These are phyloP conservation scores for Arbacia lixula DNA, from an alignment of 53 echinoderm and acorn worm species.

Conservation along the genomic window DNA sequence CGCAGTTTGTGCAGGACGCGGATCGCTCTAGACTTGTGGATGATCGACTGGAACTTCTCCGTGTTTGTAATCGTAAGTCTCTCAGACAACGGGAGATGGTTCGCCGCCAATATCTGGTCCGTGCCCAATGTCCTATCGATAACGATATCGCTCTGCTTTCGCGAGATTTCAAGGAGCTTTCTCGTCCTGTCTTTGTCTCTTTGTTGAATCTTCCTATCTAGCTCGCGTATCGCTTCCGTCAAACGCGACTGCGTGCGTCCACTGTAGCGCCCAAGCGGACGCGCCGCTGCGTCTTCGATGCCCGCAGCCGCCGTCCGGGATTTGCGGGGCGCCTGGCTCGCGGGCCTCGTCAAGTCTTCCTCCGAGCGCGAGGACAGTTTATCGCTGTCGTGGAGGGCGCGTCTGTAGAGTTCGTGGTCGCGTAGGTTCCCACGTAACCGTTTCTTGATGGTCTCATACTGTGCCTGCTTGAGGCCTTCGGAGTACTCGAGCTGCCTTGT, in stretches of 20 bases:
- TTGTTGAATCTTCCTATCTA: constrained; percentile 51
- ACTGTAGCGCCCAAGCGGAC: constrained; percentile 52
- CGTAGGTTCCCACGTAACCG: constrained; percentile 58
- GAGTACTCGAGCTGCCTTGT: constrained; percentile 63
- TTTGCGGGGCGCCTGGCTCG: not conserved
- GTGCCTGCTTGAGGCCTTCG: constrained; percentile 55
- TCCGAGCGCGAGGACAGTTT: not conserved
- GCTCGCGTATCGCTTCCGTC: constrained; percentile 48
- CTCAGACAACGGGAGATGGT: constrained; percentile 52
- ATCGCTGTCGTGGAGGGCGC: constrained; percentile 47
- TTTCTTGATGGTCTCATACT: constrained; percentile 61
- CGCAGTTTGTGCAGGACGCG: constrained; percentile 25
- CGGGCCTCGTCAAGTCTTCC: not conserved
- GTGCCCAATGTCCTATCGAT: constrained; percentile 65
- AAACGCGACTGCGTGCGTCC: constrained; percentile 41
- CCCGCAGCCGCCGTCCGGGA: not conserved
- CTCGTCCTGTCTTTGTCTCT: constrained; percentile 29
- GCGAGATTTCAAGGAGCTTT: constrained; percentile 56
- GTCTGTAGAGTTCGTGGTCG: constrained; percentile 67
- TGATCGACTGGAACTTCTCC: constrained; percentile 22
- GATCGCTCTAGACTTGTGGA: constrained; percentile 1
- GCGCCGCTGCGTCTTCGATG: not conserved
- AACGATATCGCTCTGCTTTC: constrained; percentile 54
- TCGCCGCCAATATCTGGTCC: constrained; percentile 54
- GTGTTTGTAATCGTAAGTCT: constrained; percentile 41